Evolutionary conservation across 2,113 vertebrate species (phyloP).

Genomic region (Nesogale talazaci): DNA sequence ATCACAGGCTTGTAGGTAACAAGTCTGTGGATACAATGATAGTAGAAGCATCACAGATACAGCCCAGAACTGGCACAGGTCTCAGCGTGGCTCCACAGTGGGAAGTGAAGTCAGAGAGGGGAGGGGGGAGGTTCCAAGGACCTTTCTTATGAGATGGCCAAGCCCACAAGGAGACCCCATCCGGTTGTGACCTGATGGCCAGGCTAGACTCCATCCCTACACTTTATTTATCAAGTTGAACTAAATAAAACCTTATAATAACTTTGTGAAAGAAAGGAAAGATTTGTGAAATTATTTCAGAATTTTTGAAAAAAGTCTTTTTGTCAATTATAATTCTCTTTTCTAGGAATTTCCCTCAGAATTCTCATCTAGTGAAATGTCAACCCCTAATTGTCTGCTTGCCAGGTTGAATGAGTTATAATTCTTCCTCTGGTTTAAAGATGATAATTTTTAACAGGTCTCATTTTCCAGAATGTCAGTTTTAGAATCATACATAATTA

Average conservation of each 20-base stretch:
- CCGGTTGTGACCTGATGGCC: too few relatives aligned
- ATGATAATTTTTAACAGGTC: not conserved
- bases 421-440: not conserved
- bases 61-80: too few relatives aligned
- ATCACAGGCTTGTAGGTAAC: too few relatives aligned
- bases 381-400: not conserved
- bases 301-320: not conserved
- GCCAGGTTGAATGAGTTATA: not conserved
- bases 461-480: not conserved
- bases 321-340: constrained; percentile 8
- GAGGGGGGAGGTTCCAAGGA: too few relatives aligned
- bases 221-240: too few relatives aligned
- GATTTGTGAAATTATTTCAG: not conserved
- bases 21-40: too few relatives aligned
- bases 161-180: too few relatives aligned
- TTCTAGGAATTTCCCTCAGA: not conserved
- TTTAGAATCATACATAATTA: constrained; percentile 13
- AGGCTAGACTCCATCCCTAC: too few relatives aligned
- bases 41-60: too few relatives aligned
- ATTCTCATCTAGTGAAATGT: not conserved
- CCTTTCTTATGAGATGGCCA: too few relatives aligned
- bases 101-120: too few relatives aligned
- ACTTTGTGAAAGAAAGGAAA: not conserved
- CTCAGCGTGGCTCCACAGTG: too few relatives aligned
- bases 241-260: not conserved